A percentile compares a stretch with the other conserved stretches of the same genome.
Evolutionary conservation across 2,888 invertebrate species (phyloP).

Genomic region (Agrotis puta): DNA sequence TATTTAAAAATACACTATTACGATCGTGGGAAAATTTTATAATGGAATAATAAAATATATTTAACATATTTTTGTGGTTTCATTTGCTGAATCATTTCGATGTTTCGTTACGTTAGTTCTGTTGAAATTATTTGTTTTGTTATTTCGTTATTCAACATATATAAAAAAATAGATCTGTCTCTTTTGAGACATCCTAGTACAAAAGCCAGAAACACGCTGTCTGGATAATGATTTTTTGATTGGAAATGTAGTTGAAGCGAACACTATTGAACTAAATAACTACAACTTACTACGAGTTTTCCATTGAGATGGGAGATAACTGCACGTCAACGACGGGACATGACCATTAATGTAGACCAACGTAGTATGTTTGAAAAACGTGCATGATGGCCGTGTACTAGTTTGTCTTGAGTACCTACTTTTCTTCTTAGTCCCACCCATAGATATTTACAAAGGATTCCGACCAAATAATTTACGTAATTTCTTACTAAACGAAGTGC

Average conservation of each 20-base stretch:
- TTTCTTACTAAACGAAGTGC: slow-evolving; percentile 5
- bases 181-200: too few species aligned
- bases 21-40: slow-evolving; percentile 65
- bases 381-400: too few species aligned
- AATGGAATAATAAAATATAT: slow-evolving; percentile 69
- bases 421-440: too few species aligned
- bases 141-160: slow-evolving; percentile 1
- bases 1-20: slow-evolving; percentile 54
- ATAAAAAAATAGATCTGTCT: background rate
- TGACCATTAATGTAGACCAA: background rate
- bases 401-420: too few species aligned
- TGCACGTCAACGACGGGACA: background rate
- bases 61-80: slow-evolving; percentile 58
- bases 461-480: background rate
- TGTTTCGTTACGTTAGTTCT: background rate
- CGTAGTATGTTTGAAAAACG: background rate
- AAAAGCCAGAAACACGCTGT: too few species aligned
- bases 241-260: background rate
- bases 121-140: slow-evolving; percentile 24
- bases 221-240: background rate
- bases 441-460: too few species aligned
- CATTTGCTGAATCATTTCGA: slow-evolving; percentile 33
- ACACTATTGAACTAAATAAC: background rate
- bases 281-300: background rate
- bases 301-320: background rate